Evolutionary conservation across 2,113 vertebrate species (phyloP).

Genomic region (Nyctereutes procyonoides): DNA sequence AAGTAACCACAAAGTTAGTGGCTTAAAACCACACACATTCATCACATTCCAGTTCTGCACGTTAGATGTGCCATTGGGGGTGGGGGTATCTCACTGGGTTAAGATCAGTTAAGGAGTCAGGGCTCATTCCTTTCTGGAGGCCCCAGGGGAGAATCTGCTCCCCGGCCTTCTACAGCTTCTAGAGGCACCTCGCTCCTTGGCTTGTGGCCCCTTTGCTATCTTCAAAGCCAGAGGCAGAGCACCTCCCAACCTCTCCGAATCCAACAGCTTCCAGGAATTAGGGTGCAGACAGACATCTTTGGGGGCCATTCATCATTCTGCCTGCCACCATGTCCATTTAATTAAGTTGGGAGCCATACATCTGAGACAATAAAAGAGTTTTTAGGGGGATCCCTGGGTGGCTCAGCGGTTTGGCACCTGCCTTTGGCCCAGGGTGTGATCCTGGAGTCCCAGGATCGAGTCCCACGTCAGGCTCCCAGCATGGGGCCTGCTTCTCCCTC

Average conservation of each 20-base stretch:
- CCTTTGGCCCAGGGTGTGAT: too few species aligned
- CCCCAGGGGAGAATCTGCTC: neutral
- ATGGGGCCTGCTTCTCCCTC: too few species aligned
- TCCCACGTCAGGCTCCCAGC: too few species aligned
- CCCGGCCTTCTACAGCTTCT: neutral
- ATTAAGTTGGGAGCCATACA: neutral
- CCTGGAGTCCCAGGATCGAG: too few species aligned
- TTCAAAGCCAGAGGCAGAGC: neutral
- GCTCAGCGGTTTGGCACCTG: too few species aligned
- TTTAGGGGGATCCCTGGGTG: too few species aligned
- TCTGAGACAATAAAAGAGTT: neutral
- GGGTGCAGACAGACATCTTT: neutral
- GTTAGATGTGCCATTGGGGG: neutral
- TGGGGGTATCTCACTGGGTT: neutral
- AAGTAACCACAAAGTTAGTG: neutral
- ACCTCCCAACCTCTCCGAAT: neutral
- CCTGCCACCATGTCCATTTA: neutral
- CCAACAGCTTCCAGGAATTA: neutral
- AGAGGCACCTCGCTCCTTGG: neutral
- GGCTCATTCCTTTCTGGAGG: neutral
- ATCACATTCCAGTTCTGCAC: neutral
- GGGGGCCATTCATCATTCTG: neutral
- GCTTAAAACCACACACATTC: neutral
- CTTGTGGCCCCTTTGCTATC: neutral
- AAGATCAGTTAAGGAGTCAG: neutral